Conservation (phyloP, 2,888 invertebrate species). For the Plusia festucae region DNA sequence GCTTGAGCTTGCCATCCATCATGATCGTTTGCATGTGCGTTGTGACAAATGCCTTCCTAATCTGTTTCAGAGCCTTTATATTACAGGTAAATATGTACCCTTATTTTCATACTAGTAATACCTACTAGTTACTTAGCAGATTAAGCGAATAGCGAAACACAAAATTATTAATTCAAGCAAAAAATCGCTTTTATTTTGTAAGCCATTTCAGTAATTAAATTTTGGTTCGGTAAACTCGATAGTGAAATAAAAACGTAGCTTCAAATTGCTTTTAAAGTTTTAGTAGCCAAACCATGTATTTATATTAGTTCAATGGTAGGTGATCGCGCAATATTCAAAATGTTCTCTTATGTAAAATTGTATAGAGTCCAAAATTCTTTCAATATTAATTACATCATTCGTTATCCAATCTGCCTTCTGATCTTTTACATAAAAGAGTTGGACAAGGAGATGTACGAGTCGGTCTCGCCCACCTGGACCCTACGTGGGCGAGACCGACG, state of each 20-base stretch:
- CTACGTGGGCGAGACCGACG: too few species aligned
- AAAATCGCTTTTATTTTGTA: neutral
- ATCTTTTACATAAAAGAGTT: too few species aligned
- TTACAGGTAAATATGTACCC: constrained; percentile 54
- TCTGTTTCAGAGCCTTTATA: constrained; percentile 63
- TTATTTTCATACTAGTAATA: constrained; percentile 41
- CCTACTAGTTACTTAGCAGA: neutral
- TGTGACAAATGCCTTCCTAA: constrained; percentile 80
- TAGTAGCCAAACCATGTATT: neutral
- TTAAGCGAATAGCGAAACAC: neutral
- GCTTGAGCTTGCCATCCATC: constrained; percentile 69
- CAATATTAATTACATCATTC: too few species aligned
- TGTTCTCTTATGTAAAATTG: too few species aligned
- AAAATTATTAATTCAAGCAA: neutral
- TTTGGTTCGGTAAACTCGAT: neutral
- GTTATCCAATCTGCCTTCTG: too few species aligned
- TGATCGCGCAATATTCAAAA: too few species aligned
- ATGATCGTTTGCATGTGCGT: constrained; percentile 76
- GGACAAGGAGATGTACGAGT: too few species aligned
- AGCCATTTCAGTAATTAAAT: neutral
- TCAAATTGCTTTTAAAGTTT: neutral
- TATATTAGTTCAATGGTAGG: too few species aligned
- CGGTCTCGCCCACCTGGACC: too few species aligned
- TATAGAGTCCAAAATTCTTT: too few species aligned
- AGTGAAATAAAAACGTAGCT: neutral